These are phyloP conservation scores for Indicator indicator DNA, from an alignment of 2,113 vertebrate species.

Conservation along the genomic window DNA sequence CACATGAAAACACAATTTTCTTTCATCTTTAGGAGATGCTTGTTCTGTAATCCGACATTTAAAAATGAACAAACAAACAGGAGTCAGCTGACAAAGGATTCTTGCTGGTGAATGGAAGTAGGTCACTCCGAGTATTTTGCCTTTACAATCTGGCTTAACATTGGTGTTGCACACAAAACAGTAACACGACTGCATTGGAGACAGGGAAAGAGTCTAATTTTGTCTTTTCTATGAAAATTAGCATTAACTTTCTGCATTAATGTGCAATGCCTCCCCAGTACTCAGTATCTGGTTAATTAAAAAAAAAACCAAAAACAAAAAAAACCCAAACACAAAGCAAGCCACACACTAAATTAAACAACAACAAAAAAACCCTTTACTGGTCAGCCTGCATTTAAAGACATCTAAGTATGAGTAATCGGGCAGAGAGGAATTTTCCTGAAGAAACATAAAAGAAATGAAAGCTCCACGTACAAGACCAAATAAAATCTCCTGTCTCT, in stretches of 20 bases:
- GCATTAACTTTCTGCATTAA: slow-evolving; percentile 22
- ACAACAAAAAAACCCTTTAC: slow-evolving; percentile 7
- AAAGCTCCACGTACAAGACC: slow-evolving; percentile 47
- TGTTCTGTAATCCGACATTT: slow-evolving; percentile 27
- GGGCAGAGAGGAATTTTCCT: slow-evolving; percentile 61
- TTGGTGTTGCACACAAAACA: slow-evolving; percentile 26
- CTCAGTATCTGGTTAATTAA: slow-evolving; percentile 8
- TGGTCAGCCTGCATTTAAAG: slow-evolving; percentile 58
- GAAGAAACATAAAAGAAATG: slow-evolving; percentile 64
- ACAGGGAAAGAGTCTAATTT: slow-evolving; percentile 25
- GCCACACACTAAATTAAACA: slow-evolving; percentile 51
- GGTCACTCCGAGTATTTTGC: slow-evolving; percentile 52
- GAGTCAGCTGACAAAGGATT: slow-evolving; percentile 40
- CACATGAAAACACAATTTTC: slow-evolving; percentile 51
- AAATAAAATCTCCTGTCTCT: slow-evolving; percentile 52
- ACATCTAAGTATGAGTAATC: slow-evolving; percentile 41
- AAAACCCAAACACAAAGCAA: slow-evolving; percentile 7
- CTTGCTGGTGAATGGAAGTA: slow-evolving; percentile 64
- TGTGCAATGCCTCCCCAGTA: slow-evolving; percentile 27
- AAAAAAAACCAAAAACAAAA: slow-evolving; percentile 24
- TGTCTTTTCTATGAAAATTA: slow-evolving; percentile 32
- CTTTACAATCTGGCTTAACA: slow-evolving; percentile 50
- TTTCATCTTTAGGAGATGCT: slow-evolving; percentile 63
- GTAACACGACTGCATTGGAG: slow-evolving; percentile 23
- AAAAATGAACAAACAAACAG: slow-evolving; percentile 62